A percentile compares a stretch with the other conserved stretches of the same genome.
phyloP scores from a whole-genome alignment of 2,888 invertebrate genomes.

The Poecilobothrus nobilitatus region DNA sequence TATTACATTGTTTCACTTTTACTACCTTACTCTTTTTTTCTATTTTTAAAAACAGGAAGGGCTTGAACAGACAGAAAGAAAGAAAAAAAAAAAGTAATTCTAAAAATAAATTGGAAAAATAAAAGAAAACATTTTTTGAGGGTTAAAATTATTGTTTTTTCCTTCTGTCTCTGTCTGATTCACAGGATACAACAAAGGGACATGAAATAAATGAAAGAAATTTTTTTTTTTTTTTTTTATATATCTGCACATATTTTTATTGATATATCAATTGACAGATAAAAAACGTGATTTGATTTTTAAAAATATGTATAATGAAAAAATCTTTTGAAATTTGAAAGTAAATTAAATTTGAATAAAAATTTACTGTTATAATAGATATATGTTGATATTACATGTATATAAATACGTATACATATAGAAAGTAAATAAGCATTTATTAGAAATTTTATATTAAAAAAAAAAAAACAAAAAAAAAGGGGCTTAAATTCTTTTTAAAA shows the following conservation, averaged over 20 bases:
- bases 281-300: background rate
- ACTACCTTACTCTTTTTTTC: background rate
- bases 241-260: background rate
- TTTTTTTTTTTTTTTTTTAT: background rate
- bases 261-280: slow-evolving; percentile 6
- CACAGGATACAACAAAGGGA: no score
- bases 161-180: background rate
- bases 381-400: background rate
- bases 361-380: background rate
- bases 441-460: no score
- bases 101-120: background rate
- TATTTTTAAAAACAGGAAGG: background rate
- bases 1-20: background rate
- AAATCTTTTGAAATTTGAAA: background rate
- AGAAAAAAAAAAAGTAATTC: background rate
- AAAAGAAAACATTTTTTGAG: background rate
- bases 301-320: background rate
- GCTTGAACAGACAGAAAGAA: background rate
- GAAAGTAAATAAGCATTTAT: no score
- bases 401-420: no score
- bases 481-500: no score
- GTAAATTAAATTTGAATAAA: slow-evolving; percentile 1
- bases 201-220: no score
- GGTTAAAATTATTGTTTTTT: slow-evolving; percentile 1
- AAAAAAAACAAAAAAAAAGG: no score